phyloP scores from a whole-genome alignment of 2,797 vertebrate species.

The Diplodus sargus region DNA sequence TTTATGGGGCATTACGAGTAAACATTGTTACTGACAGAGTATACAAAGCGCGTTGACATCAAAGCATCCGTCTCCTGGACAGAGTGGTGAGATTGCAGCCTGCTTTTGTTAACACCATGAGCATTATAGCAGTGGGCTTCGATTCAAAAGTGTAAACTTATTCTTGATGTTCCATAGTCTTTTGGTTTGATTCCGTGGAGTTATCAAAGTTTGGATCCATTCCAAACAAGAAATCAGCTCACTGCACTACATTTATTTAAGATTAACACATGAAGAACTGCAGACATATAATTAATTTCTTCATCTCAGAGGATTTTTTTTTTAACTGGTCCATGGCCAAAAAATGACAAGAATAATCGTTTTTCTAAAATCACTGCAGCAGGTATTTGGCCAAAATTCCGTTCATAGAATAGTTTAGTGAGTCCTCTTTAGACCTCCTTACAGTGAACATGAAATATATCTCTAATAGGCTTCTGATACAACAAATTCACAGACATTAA shows the following conservation, averaged over 20 bases:
- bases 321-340: background rate
- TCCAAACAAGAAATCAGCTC: conserved; percentile 28
- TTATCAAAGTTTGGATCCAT: conserved; percentile 2
- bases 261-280: background rate
- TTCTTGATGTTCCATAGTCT: conserved; percentile 24
- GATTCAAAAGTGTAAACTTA: conserved; percentile 37
- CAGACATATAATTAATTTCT: background rate
- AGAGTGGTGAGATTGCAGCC: background rate
- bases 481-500: background rate
- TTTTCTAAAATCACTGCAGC: background rate
- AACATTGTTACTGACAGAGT: conserved; percentile 36
- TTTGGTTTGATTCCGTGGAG: conserved; percentile 10
- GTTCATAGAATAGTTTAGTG: no score
- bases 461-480: background rate
- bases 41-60: conserved; percentile 46
- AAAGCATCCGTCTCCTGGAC: conserved; percentile 47
- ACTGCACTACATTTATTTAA: background rate
- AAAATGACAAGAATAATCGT: background rate
- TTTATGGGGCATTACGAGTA: conserved; percentile 25
- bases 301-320: background rate
- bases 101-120: conserved; percentile 41
- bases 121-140: conserved; percentile 42
- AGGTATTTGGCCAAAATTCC: no score
- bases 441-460: conserved; percentile 2
- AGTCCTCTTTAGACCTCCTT: conserved; percentile 9